Evolutionary conservation across 2,113 vertebrate genomes (phyloP).

Genomic region (Pterophyllum scalare): DNA sequence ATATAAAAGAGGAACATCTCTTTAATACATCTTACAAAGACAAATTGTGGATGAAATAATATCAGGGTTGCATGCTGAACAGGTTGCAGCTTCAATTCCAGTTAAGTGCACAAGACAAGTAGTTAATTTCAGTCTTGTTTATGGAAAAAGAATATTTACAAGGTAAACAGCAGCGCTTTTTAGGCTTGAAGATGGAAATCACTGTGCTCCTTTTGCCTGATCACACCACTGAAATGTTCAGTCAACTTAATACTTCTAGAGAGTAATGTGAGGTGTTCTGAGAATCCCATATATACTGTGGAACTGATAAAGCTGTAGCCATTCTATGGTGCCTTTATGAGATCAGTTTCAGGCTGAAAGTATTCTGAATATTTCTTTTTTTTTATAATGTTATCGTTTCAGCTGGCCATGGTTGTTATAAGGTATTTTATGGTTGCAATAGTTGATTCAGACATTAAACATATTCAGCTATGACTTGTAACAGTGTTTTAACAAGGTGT

Average conservation of each 20-base stretch:
- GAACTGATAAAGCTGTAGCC: neutral
- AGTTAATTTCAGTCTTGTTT: constrained; percentile 13
- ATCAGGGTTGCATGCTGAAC: constrained; percentile 11
- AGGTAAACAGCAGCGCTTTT: constrained; percentile 4
- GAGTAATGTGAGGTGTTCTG: neutral
- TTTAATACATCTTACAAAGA: constrained; percentile 21
- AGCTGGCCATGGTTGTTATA: neutral
- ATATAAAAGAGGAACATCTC: constrained; percentile 26
- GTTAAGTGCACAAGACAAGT: neutral
- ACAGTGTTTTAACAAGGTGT: neutral
- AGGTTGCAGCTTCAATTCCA: constrained; percentile 1
- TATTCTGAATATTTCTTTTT: neutral
- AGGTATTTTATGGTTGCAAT: neutral
- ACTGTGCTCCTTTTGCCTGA: neutral
- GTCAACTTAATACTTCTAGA: neutral
- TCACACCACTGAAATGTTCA: constrained; percentile 11
- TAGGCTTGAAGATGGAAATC: constrained; percentile 3
- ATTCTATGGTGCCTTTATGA: neutral
- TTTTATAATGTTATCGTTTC: neutral
- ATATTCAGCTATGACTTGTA: neutral
- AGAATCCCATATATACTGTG: neutral
- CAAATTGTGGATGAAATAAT: constrained; percentile 25
- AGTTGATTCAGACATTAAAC: neutral
- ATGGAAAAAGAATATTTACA: neutral
- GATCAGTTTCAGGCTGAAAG: neutral